phyloP scores from a whole-genome alignment of 2,797 vertebrate genomes.

The Luscinia megarhynchos region DNA sequence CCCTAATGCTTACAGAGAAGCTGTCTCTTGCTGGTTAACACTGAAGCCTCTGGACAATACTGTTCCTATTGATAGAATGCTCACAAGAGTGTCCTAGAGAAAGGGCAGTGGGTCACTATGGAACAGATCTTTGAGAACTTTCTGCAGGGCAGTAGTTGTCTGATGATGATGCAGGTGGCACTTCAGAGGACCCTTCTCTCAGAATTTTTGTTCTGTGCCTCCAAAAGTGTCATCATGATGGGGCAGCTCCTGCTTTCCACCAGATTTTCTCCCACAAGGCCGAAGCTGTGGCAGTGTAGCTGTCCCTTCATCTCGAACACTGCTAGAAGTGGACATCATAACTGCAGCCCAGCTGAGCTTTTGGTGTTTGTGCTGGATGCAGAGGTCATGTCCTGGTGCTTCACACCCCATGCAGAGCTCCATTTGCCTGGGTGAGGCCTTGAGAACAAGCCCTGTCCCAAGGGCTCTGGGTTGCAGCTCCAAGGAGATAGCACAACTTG shows the following conservation, averaged over 20 bases:
- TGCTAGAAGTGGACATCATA: background rate
- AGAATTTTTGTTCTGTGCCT: background rate
- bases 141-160: background rate
- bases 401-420: background rate
- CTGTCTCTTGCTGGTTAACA: background rate
- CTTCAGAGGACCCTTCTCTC: background rate
- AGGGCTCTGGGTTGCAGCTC: background rate
- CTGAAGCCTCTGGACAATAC: background rate
- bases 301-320: background rate
- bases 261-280: background rate
- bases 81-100: background rate
- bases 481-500: background rate
- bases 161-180: background rate
- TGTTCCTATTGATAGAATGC: background rate
- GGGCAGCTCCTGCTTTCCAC: background rate
- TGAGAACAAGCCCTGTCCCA: background rate
- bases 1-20: background rate
- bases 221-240: background rate
- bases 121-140: background rate
- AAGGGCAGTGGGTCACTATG: background rate
- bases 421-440: background rate
- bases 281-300: fast-evolving
- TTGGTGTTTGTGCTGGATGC: background rate
- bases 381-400: background rate
- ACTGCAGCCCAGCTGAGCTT: background rate